A percentile compares a stretch with the other conserved stretches of the same genome.
Conservation (phyloP, 2,888 invertebrate species). For the Agrotis ipsilon region DNA sequence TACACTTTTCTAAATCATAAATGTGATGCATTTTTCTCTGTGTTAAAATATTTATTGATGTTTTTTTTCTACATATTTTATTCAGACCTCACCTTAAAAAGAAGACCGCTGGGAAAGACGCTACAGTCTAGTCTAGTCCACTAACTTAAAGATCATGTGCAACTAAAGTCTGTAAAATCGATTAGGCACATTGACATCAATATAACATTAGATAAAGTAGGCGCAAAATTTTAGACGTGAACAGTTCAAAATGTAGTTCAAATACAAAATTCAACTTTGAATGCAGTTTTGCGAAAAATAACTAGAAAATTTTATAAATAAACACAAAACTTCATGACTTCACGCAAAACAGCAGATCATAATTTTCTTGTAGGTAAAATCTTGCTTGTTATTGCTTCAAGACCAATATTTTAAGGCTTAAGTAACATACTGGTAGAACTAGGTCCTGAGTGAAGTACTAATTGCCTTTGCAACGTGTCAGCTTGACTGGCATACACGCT, state of each 20-base stretch:
- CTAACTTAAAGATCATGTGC: constrained; percentile 2
- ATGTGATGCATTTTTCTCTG: neutral
- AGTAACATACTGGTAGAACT: constrained; percentile 21
- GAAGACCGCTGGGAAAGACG: neutral
- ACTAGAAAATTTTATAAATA: neutral
- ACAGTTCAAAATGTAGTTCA: neutral
- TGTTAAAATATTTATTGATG: neutral
- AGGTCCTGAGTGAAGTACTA: constrained; percentile 34
- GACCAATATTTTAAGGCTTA: constrained; percentile 2
- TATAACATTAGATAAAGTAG: constrained; percentile 1
- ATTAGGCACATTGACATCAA: constrained; percentile 3
- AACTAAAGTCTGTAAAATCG: constrained; percentile 6
- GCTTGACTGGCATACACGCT: constrained; percentile 44
- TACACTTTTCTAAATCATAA: neutral
- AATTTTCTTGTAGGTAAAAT: neutral
- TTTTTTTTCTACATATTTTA: neutral
- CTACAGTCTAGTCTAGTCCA: neutral
- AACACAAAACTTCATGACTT: too few species aligned
- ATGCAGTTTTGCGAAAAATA: neutral
- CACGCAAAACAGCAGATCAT: too few species aligned
- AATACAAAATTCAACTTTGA: neutral
- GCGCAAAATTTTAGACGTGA: neutral
- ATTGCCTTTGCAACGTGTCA: constrained; percentile 28
- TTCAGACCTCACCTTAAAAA: neutral
- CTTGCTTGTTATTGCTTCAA: neutral